Percentiles rank a stretch among this genome's conserved stretches.
These are phyloP conservation scores for Oreochromis spilurus DNA, from an alignment of 2,113 vertebrate species.

Conservation along the genomic window DNA sequence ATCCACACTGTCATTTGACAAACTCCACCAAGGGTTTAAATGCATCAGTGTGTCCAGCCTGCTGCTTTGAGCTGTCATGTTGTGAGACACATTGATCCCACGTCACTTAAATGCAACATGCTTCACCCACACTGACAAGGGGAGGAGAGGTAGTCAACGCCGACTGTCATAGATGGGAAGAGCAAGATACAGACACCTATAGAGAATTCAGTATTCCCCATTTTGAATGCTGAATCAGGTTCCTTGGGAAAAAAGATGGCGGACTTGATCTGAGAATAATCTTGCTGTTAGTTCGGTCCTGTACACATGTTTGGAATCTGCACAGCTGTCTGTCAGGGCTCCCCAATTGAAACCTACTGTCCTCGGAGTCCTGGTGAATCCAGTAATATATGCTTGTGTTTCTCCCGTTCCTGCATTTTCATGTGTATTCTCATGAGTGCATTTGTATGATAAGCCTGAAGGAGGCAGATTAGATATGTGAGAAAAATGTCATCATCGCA, in stretches of 20 bases:
- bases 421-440: neutral
- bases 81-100: conserved; percentile 24
- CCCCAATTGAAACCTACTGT: neutral
- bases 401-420: neutral
- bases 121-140: conserved; percentile 1
- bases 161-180: conserved; percentile 6
- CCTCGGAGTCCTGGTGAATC: neutral
- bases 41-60: neutral
- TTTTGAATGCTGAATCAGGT: conserved; percentile 20
- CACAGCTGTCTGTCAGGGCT: neutral
- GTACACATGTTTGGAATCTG: neutral
- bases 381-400: neutral
- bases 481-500: conserved; percentile 37
- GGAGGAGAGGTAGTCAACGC: neutral
- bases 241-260: conserved; percentile 15
- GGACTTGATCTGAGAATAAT: neutral
- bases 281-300: neutral
- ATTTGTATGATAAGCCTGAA: neutral
- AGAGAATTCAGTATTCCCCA: conserved; percentile 32
- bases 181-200: conserved; percentile 17
- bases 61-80: conserved; percentile 8
- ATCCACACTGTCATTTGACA: neutral
- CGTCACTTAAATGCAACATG: conserved; percentile 23
- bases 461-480: conserved; percentile 3
- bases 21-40: neutral